phyloP scores from a whole-genome alignment of 2,888 invertebrate genomes.

The Alentia gelatinosa region DNA sequence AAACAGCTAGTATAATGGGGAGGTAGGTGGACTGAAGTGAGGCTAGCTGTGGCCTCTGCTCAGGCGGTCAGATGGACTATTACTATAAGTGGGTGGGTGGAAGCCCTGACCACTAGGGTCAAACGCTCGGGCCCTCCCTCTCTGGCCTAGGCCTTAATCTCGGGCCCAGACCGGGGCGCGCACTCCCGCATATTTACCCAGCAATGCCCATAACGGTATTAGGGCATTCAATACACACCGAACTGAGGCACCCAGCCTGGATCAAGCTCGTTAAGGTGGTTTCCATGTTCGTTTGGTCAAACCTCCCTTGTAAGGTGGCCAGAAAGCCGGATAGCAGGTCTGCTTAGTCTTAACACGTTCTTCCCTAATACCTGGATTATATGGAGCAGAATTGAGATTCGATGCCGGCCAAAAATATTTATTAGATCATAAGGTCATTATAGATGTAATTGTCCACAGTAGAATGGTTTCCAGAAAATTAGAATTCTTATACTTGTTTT shows the following conservation, averaged over 20 bases:
- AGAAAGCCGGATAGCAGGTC: conserved; percentile 25
- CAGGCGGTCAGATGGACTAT: conserved; percentile 42
- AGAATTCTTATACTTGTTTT: too few species aligned
- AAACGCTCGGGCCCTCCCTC: conserved; percentile 29
- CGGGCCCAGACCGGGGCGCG: not conserved
- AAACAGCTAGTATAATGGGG: not conserved
- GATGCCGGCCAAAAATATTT: too few species aligned
- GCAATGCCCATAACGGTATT: conserved; percentile 50
- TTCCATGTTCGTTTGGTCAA: conserved; percentile 45
- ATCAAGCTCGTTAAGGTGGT: conserved; percentile 52
- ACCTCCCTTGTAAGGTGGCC: conserved; percentile 36
- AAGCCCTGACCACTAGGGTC: conserved; percentile 24
- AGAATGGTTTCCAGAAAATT: too few species aligned
- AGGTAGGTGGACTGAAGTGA: not conserved
- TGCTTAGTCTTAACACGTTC: not conserved
- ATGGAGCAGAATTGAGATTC: too few species aligned
- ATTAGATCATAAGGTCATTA: too few species aligned
- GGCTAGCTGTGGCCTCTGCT: not conserved
- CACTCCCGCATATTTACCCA: conserved; percentile 49
- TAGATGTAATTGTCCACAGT: too few species aligned
- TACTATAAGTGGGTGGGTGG: conserved; percentile 50
- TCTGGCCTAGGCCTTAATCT: conserved; percentile 28
- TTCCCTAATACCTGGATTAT: not conserved
- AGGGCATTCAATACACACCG: conserved; percentile 45
- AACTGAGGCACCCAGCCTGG: not conserved